phyloP scores from a whole-genome alignment of 1,140 invertebrate species.

The Drosophila tropicalis region DNA sequence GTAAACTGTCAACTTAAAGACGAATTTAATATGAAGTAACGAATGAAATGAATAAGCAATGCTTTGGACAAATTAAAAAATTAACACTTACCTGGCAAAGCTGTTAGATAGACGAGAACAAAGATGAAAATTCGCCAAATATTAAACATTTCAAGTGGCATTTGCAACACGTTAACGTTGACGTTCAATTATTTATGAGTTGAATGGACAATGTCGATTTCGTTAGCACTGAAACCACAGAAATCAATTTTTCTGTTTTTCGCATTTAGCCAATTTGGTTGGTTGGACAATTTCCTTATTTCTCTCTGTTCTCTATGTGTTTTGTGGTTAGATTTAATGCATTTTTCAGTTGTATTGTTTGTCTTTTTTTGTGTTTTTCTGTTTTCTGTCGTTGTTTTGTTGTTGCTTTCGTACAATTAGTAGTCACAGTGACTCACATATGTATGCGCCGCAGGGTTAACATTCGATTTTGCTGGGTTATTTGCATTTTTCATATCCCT shows the following conservation, averaged over 20 bases:
- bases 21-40: neutral
- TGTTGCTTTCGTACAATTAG: constrained; percentile 66
- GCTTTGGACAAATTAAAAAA: neutral
- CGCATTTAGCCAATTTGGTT: constrained; percentile 55
- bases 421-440: constrained; percentile 62
- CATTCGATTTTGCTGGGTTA: constrained; percentile 66
- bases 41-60: no score
- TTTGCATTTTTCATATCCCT: constrained; percentile 80
- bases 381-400: constrained; percentile 20
- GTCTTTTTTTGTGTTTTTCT: neutral
- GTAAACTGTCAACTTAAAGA: neutral
- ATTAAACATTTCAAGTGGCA: constrained; percentile 44
- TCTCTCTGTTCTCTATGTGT: constrained; percentile 54
- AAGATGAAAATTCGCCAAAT: constrained; percentile 49
- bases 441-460: constrained; percentile 53
- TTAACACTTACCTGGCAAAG: constrained; percentile 62
- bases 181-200: constrained; percentile 42
- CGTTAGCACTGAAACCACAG: constrained; percentile 56
- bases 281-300: constrained; percentile 65
- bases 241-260: constrained; percentile 70
- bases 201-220: constrained; percentile 31
- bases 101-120: constrained; percentile 49
- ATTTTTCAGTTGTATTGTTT: constrained; percentile 56
- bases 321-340: constrained; percentile 73
- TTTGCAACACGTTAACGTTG: constrained; percentile 25